Base-by-base conservation (phyloP, 2,888 invertebrate genomes). In the Ganaspis brasiliensis region DNA sequence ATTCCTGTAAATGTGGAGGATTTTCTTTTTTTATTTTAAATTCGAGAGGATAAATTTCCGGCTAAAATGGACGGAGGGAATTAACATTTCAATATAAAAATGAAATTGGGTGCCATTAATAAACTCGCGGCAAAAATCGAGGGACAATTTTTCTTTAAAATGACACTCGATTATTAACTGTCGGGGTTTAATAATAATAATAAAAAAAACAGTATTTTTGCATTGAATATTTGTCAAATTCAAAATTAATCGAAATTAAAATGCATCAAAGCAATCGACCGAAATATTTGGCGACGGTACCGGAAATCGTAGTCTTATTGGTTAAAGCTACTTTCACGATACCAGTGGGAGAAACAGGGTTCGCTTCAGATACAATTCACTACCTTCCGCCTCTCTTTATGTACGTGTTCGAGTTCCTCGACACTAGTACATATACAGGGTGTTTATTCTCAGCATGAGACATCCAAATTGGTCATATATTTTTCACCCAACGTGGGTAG, bases 381-480 rank as follows among this genome's bases (percentile, higher is more conserved):
- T 45, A 67, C 67, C 67, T 67, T 67, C 67, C 67, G 67, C 45
- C 45, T 67, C 67, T 26, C 67, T 24, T 67, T 45, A 45, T 67
- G 45, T 14, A 63, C 67, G 45, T 67, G 67, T 45, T 67, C 24
- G 45, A 40, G 45, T 67, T 67, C 45, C 67, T 45, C 45, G 67
- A 24, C 67, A 67, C 45, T 67, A 67, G 67, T 45, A 26, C 67
- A 67, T 67, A 67, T 67, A 67, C n/a, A 45, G 67, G 67, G 67
- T 67, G 67, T 67, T 67, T 67, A 67, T 67, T 67, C 67, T 67
- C 67, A 67, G 67, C 67, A 45, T 40, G 67, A 67, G 67, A 26
- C 67, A 67, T 67, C 67, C 67, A 67, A 67, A 67, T 67, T 67
- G 67, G 67, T 67, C 67, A 67, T 67, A 67, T 67, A 67, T 67